Base-by-base conservation (phyloP, 1,140 invertebrate genomes). In the Drepana arcuata region DNA sequence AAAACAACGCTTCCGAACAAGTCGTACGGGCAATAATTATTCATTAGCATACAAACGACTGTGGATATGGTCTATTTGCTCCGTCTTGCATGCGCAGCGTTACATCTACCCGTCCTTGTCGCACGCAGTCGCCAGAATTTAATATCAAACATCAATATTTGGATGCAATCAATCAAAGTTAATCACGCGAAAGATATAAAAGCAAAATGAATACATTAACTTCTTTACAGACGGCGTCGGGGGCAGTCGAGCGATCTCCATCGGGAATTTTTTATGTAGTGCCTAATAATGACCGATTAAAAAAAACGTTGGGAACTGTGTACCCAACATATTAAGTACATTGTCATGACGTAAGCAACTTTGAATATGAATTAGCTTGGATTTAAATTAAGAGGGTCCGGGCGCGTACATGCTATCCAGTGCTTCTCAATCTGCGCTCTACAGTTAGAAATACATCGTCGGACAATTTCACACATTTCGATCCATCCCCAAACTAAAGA, bases 111-210 rank as follows among this genome's bases (percentile, higher is more conserved):
- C 27, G 31, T 49, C 45, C 23, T 35, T 34, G 31, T 56, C 49
- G 16, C 48, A 32, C 40, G 36, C 35, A 29, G 46, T 54, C 55
- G 47, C 47, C 54, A 52, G 52, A 60, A 62, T 62, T 59, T 63
- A 67, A 68, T 72, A 75, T 68, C 64, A 65, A 70, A 67, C 62
- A 70, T 74, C 68, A 81, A 77, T 78, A 78, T 81, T 81, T 81
- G 66, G 66, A 74, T 69, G 62, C 72, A 74, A 78, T 81, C 70
- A 75, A 78, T 81, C 73, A 81, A 73, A 81, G 61, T 73, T 78
- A 81, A 81, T 81, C 73, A 78, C 63, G 71, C 68, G 73, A 77
- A 78, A 74, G 73, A 73, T 67, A 78, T 74, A 78, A 74, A 78
- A 75, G 69, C 52, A 69, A 74, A 69, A 73, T 78, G 68, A 77